Percentiles rank a stretch among this genome's conserved stretches.
phyloP scores from a whole-genome alignment of 2,797 vertebrate genomes.

The Chromobotia macracanthus region DNA sequence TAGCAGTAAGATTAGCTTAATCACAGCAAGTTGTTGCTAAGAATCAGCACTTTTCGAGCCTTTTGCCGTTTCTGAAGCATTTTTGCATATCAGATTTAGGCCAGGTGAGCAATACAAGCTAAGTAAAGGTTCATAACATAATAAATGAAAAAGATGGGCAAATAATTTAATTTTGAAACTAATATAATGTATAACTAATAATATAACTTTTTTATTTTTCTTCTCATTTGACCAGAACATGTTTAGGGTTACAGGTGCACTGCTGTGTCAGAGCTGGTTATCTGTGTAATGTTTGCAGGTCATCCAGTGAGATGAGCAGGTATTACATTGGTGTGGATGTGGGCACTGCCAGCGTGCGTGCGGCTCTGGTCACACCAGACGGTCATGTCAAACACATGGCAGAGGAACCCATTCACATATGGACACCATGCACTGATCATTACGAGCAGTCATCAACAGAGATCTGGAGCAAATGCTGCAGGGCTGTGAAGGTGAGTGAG shows the following conservation, averaged over 20 bases:
- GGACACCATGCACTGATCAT: conserved; percentile 85
- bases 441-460: conserved; percentile 91
- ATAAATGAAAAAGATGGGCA: too few species aligned
- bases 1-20: background rate
- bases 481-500: conserved; percentile 82
- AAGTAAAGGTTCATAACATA: too few species aligned
- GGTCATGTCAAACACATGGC: conserved; percentile 79
- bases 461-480: conserved; percentile 91
- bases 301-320: background rate
- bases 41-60: background rate
- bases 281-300: background rate
- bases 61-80: background rate
- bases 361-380: conserved; percentile 83
- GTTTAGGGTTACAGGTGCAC: too few species aligned
- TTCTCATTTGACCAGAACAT: too few species aligned
- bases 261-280: background rate
- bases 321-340: conserved; percentile 93
- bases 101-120: too few species aligned
- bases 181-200: too few species aligned
- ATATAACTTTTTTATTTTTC: too few species aligned
- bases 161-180: too few species aligned
- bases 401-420: conserved; percentile 83
- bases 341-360: conserved; percentile 89
- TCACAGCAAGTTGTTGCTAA: background rate
- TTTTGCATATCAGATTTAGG: background rate